A percentile compares a stretch with the other conserved stretches of the same genome.
Conservation (phyloP, 2,113 vertebrate genomes). For the Macrotis lagotis region DNA sequence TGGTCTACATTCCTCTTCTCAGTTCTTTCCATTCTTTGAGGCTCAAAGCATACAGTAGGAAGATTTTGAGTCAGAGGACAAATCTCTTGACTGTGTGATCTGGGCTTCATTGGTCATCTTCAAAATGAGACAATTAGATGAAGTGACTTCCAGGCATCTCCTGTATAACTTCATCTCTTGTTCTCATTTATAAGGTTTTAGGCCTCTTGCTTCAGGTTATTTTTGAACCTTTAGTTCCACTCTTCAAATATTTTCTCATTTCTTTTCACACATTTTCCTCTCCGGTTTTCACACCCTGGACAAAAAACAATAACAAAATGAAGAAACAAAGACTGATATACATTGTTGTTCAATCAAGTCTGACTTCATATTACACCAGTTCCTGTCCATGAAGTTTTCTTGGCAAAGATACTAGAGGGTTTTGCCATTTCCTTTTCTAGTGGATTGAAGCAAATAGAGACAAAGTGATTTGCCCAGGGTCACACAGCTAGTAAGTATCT, state of each 20-base stretch:
- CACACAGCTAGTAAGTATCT: not conserved
- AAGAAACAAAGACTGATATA: not conserved
- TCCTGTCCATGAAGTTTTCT: not conserved
- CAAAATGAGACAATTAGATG: not conserved
- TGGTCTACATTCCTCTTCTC: not conserved
- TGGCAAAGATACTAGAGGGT: not conserved
- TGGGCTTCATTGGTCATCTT: not conserved
- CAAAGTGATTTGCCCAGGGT: not conserved
- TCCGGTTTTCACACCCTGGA: not conserved
- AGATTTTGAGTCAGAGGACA: not conserved
- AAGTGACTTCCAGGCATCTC: not conserved
- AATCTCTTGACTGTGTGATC: not conserved
- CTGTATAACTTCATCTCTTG: not conserved
- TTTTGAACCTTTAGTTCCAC: not conserved
- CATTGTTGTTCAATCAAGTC: not conserved
- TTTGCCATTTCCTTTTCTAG: not conserved
- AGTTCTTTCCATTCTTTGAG: not conserved
- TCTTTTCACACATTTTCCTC: not conserved
- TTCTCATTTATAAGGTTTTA: not conserved
- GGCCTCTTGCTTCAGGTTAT: not conserved
- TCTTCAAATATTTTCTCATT: not conserved
- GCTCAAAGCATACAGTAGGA: not conserved
- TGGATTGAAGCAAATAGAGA: not conserved
- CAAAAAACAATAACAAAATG: not conserved
- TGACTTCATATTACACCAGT: not conserved